Evolutionary conservation across 2,888 invertebrate genomes (phyloP).

Genomic region (Cryptophagus acutangulus): DNA sequence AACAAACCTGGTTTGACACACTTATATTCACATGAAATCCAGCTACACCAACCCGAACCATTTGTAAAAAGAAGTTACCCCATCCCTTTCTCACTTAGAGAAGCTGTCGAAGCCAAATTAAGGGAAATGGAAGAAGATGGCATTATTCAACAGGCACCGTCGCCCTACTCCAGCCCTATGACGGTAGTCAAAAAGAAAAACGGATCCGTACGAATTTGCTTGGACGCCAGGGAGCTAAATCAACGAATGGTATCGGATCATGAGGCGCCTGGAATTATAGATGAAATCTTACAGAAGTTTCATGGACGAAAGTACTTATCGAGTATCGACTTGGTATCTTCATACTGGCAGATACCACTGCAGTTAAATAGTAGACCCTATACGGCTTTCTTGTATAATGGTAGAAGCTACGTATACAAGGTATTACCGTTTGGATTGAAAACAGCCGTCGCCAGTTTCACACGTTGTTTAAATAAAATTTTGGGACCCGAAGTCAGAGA

Average conservation of each 20-base stretch:
- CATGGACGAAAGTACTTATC: background rate
- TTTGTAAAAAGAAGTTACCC: background rate
- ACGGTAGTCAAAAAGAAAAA: conserved; percentile 11
- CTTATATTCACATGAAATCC: background rate
- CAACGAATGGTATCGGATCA: background rate
- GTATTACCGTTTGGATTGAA: too few species aligned
- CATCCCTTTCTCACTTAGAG: background rate
- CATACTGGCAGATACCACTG: conserved; percentile 6
- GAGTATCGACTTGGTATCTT: background rate
- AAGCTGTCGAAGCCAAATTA: background rate
- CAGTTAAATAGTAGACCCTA: background rate
- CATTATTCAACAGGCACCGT: background rate
- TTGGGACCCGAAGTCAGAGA: conserved; percentile 26
- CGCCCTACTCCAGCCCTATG: conserved; percentile 7
- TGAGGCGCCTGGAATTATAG: background rate
- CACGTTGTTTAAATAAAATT: background rate
- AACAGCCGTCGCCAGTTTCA: background rate
- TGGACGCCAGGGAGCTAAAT: background rate
- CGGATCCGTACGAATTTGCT: background rate
- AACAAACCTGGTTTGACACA: background rate
- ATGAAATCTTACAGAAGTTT: conserved; percentile 1
- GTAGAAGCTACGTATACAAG: background rate
- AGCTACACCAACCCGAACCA: background rate
- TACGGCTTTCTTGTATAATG: conserved; percentile 2
- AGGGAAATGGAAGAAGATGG: background rate